Evolutionary conservation across 2,797 vertebrate genomes (phyloP).

Genomic region (Cephalopachus bancanus): DNA sequence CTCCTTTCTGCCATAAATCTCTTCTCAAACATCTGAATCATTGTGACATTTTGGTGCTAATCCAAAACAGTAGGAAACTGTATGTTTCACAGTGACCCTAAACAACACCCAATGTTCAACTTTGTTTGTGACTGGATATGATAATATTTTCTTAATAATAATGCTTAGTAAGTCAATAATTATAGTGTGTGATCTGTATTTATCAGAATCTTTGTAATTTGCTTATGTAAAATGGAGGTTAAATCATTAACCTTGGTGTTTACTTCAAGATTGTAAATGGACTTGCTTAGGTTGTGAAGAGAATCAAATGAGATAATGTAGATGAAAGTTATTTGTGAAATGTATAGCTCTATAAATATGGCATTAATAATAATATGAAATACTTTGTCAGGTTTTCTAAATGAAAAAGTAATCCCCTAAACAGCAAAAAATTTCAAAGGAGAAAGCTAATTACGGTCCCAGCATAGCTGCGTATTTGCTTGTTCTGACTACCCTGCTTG

Average conservation of each 20-base stretch:
- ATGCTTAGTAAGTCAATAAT: conserved; percentile 64
- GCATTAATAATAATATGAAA: conserved; percentile 4
- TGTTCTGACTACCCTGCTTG: neutral
- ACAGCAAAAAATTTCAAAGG: neutral
- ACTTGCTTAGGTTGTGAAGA: conserved; percentile 46
- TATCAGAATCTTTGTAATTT: conserved; percentile 68
- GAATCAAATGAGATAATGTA: conserved; percentile 50
- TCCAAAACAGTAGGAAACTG: neutral
- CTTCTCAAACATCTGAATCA: conserved; percentile 14
- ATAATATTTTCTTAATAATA: conserved; percentile 65
- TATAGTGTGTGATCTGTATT: conserved; percentile 54
- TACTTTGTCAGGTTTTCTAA: neutral
- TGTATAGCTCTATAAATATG: neutral
- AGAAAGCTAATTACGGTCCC: neutral
- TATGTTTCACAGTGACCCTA: neutral
- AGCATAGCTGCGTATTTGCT: neutral
- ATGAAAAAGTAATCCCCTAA: neutral
- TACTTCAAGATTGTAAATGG: conserved; percentile 59
- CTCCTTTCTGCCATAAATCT: neutral
- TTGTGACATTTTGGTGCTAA: neutral
- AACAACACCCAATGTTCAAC: conserved; percentile 41
- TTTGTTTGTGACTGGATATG: conserved; percentile 55
- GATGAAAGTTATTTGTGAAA: neutral
- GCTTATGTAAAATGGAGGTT: conserved; percentile 70
- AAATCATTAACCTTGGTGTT: conserved; percentile 77